A percentile compares a stretch with the other conserved stretches of the same genome.
phyloP scores from a whole-genome alignment of 1,140 invertebrate species.

The Psix sp. region DNA sequence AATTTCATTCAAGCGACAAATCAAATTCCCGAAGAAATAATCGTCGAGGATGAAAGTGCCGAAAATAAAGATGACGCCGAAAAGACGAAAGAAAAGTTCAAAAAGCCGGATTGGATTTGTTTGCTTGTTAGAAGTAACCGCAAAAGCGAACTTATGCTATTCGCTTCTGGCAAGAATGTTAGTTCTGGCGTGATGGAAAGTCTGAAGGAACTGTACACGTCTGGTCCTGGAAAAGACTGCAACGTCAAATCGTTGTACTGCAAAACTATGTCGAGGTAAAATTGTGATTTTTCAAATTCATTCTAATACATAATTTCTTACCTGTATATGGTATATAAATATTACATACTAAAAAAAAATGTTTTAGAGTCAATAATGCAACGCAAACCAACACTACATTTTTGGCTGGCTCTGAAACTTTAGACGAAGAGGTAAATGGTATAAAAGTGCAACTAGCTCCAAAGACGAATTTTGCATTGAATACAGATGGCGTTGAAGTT shows the following conservation, averaged over 20 bases:
- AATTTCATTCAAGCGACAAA: slow-evolving; percentile 52
- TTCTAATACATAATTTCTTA: neutral
- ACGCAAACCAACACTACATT: slow-evolving; percentile 69
- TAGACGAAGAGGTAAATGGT: slow-evolving; percentile 72
- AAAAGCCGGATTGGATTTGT: slow-evolving; percentile 69
- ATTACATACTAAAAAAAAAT: no score
- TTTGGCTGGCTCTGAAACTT: slow-evolving; percentile 71
- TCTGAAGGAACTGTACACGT: slow-evolving; percentile 69
- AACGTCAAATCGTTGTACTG: slow-evolving; percentile 75
- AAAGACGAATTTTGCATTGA: slow-evolving; percentile 74
- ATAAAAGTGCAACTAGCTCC: slow-evolving; percentile 72
- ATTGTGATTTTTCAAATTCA: neutral
- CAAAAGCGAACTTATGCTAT: slow-evolving; percentile 72
- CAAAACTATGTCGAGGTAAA: slow-evolving; percentile 71
- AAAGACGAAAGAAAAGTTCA: slow-evolving; percentile 47
- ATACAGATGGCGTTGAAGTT: slow-evolving; percentile 69
- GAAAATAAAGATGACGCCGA: slow-evolving; percentile 15
- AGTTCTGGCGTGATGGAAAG: slow-evolving; percentile 65
- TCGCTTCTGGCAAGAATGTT: slow-evolving; percentile 73
- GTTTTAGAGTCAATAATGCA: slow-evolving; percentile 60
- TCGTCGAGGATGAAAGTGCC: slow-evolving; percentile 38
- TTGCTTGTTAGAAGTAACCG: slow-evolving; percentile 72
- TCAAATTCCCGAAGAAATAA: slow-evolving; percentile 49
- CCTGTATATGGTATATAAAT: no score
- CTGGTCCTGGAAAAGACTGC: slow-evolving; percentile 69